phyloP scores from a whole-genome alignment of 2,888 invertebrate species.

The Plagiodera versicolora region DNA sequence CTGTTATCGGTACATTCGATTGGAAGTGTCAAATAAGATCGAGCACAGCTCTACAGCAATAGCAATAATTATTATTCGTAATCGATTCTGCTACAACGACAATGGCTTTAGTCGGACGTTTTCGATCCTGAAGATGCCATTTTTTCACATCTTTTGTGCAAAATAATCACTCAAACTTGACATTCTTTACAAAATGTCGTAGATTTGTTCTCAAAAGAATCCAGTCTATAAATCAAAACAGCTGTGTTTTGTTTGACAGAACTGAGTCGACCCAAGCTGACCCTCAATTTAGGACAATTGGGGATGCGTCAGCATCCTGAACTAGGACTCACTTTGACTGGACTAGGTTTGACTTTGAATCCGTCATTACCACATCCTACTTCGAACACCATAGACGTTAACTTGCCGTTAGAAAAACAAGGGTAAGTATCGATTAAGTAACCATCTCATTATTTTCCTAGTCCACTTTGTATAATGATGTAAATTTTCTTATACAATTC shows the following conservation, averaged over 20 bases:
- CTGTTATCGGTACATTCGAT: constrained; percentile 27
- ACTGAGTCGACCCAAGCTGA: constrained; percentile 62
- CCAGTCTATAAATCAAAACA: too few relatives aligned
- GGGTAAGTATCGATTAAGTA: constrained; percentile 59
- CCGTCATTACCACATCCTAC: constrained; percentile 57
- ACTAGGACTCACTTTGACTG: constrained; percentile 50
- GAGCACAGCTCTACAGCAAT: constrained; percentile 25
- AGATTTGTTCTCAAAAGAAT: too few relatives aligned
- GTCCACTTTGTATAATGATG: background rate
- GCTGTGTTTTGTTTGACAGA: too few relatives aligned
- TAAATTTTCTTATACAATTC: too few relatives aligned
- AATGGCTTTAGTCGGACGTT: too few relatives aligned
- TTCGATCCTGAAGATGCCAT: too few relatives aligned
- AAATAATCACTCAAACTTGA: too few relatives aligned
- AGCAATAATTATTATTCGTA: constrained; percentile 29
- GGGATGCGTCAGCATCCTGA: constrained; percentile 54
- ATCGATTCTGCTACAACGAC: constrained; percentile 17
- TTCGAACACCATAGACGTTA: constrained; percentile 76
- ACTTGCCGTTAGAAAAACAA: constrained; percentile 83
- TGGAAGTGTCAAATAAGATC: constrained; percentile 33
- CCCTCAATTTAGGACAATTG: constrained; percentile 70
- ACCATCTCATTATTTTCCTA: too few relatives aligned
- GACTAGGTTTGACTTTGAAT: constrained; percentile 55
- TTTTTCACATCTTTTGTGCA: too few relatives aligned
- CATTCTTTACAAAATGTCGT: too few relatives aligned